Evolutionary conservation across 64 coral and sea anemone genomes (phyloP).

Genomic region (Dendronephthya gigantea): DNA sequence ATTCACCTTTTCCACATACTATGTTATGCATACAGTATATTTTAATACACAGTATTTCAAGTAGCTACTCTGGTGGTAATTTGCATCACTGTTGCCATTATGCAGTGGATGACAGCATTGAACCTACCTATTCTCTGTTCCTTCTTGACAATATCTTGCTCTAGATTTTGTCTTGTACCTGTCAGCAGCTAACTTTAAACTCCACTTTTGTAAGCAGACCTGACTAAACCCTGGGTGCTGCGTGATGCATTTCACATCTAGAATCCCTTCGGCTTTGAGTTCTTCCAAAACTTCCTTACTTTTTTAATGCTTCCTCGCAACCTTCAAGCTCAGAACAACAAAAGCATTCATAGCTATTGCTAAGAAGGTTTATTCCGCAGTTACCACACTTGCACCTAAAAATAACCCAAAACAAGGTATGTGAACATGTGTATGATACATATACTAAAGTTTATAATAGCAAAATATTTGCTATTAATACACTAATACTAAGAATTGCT

Average conservation of each 20-base stretch:
- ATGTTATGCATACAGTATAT: too few relatives aligned
- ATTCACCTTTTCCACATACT: too few relatives aligned
- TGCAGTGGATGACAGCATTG: neutral
- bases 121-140: conserved; percentile 15
- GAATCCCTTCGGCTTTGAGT: conserved; percentile 6
- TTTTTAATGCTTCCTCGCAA: conserved; percentile 9
- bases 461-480: too few relatives aligned
- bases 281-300: conserved; percentile 1
- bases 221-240: conserved; percentile 16
- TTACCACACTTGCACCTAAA: too few relatives aligned
- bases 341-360: too few relatives aligned
- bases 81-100: neutral
- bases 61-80: neutral
- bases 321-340: conserved; percentile 11
- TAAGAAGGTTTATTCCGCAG: too few relatives aligned
- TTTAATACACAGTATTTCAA: conserved; percentile 5
- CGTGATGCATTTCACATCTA: conserved; percentile 16
- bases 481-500: too few relatives aligned
- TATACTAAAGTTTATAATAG: too few relatives aligned
- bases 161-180: conserved; percentile 13
- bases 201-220: too few relatives aligned
- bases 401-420: too few relatives aligned
- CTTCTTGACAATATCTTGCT: conserved; percentile 11
- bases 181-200: too few relatives aligned
- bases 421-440: too few relatives aligned